Evolutionary conservation across 2,888 invertebrate genomes (phyloP).

Genomic region (Andrena marginata): DNA sequence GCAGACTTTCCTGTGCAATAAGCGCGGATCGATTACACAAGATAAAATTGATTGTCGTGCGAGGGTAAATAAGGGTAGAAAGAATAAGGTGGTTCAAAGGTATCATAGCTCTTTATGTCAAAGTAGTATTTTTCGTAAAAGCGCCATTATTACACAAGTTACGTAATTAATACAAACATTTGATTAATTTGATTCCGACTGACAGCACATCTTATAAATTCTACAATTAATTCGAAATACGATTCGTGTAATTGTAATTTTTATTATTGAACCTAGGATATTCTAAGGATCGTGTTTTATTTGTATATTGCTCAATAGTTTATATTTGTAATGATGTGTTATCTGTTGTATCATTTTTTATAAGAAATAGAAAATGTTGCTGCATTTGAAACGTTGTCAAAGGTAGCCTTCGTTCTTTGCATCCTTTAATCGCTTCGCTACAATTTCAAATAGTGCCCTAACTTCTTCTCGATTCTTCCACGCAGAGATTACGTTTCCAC

Average conservation of each 20-base stretch:
- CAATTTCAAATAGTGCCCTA: neutral
- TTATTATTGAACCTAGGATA: constrained; percentile 82
- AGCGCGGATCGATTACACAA: constrained; percentile 36
- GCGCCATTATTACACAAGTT: constrained; percentile 10
- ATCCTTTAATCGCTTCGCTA: neutral
- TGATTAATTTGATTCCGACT: neutral
- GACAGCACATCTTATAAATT: constrained; percentile 32
- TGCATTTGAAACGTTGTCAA: constrained; percentile 78
- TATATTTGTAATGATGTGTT: constrained; percentile 85
- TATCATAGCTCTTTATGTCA: constrained; percentile 14
- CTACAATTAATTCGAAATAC: constrained; percentile 37
- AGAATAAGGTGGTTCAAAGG: constrained; percentile 20
- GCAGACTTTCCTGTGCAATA: constrained; percentile 75
- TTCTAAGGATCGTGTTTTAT: constrained; percentile 83
- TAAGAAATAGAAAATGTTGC: constrained; percentile 85
- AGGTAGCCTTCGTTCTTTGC: neutral
- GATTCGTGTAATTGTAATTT: constrained; percentile 75
- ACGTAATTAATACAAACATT: neutral
- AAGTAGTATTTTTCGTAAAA: constrained; percentile 25
- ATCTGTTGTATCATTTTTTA: constrained; percentile 85
- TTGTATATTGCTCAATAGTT: constrained; percentile 85
- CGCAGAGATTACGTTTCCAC: constrained; percentile 80
- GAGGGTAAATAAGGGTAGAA: constrained; percentile 1
- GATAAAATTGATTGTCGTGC: constrained; percentile 19
- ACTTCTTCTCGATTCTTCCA: neutral